Base-by-base conservation (phyloP, 2,113 vertebrate genomes). In the Rhynchomys soricoides region DNA sequence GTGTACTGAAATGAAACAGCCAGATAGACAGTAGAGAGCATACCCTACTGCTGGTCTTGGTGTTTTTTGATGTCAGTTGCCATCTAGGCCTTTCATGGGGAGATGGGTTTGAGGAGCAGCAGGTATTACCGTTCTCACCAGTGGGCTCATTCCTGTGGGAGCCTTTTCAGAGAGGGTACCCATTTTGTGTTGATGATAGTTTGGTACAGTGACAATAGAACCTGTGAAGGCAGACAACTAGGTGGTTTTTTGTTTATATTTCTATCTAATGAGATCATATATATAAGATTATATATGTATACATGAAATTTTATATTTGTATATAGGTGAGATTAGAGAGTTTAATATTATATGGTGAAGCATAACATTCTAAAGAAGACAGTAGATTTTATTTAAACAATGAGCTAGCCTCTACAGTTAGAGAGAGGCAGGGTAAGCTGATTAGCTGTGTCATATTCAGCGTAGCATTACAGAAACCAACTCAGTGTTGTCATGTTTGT, bases 261-360 rank as follows among this genome's bases (percentile, higher is more conserved):
- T 70, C 17, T 70, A 70, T 68, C 3, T 68, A 37, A 59, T n/a
- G 70, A n/a, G 37, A 64, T 26, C 24, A 62, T 55, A 37, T 81
- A 31, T 66, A 31, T 68, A 15, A 68, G 64, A 68, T 68, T 68
- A 68, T 52, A 11, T 45, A 8, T 57, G 34, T 57, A 5, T 83
- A 43, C 31, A 48, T 83, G 81, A 83, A n/a, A 17, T 40, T 62
- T 43, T 83, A 83, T 83, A 31, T 83, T 10, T 62, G 81, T 8
- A 19, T 43, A 43, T 43, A 9, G 17, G 57, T 45, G 9, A 90
- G 40, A 40, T 86, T 59, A 81, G 78, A 45, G 68, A 31, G 43
- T 34, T 87, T 93, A n/a, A n/a, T n/a, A n/a, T n/a, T n/a, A n/a
- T n/a, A 78, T 77, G 21, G 70, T 81, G 70, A 95, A 89, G 55